These are phyloP conservation scores for Ecliptopera silaceata DNA, from an alignment of 2,888 invertebrate species.

Conservation along the genomic window DNA sequence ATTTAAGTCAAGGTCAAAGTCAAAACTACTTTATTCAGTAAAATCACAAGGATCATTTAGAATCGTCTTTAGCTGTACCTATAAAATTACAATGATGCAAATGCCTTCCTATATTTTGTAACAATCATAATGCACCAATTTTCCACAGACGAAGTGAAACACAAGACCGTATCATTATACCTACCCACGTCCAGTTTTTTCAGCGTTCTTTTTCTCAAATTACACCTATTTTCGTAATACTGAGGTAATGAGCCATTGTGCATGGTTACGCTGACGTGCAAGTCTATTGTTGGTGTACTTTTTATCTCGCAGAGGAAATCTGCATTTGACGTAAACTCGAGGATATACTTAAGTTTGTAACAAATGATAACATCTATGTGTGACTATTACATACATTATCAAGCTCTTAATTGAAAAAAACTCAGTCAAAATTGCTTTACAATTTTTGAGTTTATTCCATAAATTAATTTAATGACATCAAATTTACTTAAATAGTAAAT, in stretches of 20 bases:
- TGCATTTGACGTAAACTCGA: constrained; percentile 7
- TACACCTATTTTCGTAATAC: constrained; percentile 46
- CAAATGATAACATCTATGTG: constrained; percentile 4
- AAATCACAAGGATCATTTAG: too few species aligned
- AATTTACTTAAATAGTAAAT: too few species aligned
- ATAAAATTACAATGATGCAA: neutral
- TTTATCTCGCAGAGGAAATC: constrained; percentile 20
- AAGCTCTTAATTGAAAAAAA: neutral
- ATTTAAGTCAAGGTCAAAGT: too few species aligned
- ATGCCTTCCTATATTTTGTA: constrained; percentile 4
- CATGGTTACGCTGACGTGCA: constrained; percentile 37
- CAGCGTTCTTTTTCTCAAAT: constrained; percentile 41
- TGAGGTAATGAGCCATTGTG: constrained; percentile 45
- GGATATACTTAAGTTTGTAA: constrained; percentile 4
- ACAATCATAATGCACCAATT: constrained; percentile 16
- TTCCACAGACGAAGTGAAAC: constrained; percentile 8
- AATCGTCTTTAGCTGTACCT: too few species aligned
- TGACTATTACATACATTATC: neutral
- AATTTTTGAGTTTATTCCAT: too few species aligned
- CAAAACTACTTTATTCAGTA: too few species aligned
- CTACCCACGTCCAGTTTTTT: constrained; percentile 21
- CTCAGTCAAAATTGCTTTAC: neutral
- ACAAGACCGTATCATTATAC: constrained; percentile 18
- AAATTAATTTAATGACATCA: too few species aligned
- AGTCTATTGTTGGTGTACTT: constrained; percentile 24